Base-by-base conservation (phyloP, 1,140 invertebrate genomes). In the Procambarus virginalis region DNA sequence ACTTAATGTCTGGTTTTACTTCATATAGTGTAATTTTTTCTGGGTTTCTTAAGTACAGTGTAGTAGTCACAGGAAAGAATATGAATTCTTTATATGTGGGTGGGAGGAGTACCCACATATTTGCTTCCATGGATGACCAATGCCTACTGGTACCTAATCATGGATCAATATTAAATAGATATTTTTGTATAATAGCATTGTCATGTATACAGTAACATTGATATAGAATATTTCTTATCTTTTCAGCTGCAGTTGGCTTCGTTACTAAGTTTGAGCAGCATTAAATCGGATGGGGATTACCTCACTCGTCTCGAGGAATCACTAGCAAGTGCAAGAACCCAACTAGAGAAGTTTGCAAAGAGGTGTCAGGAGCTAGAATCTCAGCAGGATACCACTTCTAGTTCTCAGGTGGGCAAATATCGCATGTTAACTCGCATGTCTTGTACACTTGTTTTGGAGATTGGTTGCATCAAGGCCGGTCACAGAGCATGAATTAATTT, bases 191-290 rank as follows among this genome's bases (percentile, higher is more conserved):
- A 8, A 5, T 55, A 12, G 8, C 51, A 55, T 55, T 55, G 12
- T 5, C 8, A 4, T 55, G 1, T 64, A 2, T 5, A 64, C 10
- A 64, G 2, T 20, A 12, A 9, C 4, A 17, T 1, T 20, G 55
- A 58, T 9, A 58, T 58, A 58, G 6, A 58, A 58, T 9, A 45
- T 91, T 48, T 8, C 34, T 17, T 55, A 2, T 8, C 51, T 3
- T 84, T 80, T 8, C 76, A 89, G 78, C 75, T 92, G 2, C 86
- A 92, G 49, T 34, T 89, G 73, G 83, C 84, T n/a, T 84, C 84
- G 4, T 64, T 89, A 10, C 46, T 85, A 14, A 86, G 88, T 51
- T 45, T 82, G 79, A 88, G 75, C 45, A 86, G 46, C 70, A 86
- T 60, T 60, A 79, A 73, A 73, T 51, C 58, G 17, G 68, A 81